phyloP scores from a whole-genome alignment of 2,797 vertebrate species.

The Acanthiza pusilla region DNA sequence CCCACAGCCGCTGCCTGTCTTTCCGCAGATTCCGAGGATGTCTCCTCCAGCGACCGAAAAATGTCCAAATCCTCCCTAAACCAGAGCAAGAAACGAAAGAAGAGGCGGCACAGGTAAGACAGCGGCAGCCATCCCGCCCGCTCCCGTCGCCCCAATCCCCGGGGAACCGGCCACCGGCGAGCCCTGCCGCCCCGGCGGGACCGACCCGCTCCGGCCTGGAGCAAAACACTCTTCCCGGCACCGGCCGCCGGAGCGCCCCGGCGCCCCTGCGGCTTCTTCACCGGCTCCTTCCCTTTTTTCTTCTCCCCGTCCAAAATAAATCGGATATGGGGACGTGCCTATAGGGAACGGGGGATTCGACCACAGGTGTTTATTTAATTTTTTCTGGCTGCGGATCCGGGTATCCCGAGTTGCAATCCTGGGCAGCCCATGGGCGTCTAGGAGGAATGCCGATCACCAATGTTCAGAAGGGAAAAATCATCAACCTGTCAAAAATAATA shows the following conservation, averaged over 20 bases:
- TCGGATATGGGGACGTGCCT: background rate
- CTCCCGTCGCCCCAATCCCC: background rate
- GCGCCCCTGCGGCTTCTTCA: background rate
- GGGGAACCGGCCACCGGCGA: background rate
- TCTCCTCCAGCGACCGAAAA: constrained; percentile 93
- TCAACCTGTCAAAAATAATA: background rate
- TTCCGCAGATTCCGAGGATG: constrained; percentile 91
- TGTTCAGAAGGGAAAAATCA: background rate
- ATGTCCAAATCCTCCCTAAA: constrained; percentile 88
- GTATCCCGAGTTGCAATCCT: background rate
- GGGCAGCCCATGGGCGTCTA: background rate
- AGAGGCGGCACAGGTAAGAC: constrained; percentile 92
- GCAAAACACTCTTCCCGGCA: background rate
- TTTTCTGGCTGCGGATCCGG: background rate
- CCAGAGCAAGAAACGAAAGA: constrained; percentile 98
- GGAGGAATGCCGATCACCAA: background rate
- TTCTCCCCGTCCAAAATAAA: background rate
- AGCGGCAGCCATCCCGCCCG: background rate
- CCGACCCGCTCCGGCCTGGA: background rate
- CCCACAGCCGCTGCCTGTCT: constrained; percentile 35
- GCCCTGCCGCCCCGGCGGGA: background rate
- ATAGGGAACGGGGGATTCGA: background rate
- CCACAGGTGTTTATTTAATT: background rate
- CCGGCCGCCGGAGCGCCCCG: background rate
- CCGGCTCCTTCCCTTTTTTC: background rate